Evolutionary conservation across 1,140 invertebrate genomes (phyloP).

Genomic region (Myzus persicae): DNA sequence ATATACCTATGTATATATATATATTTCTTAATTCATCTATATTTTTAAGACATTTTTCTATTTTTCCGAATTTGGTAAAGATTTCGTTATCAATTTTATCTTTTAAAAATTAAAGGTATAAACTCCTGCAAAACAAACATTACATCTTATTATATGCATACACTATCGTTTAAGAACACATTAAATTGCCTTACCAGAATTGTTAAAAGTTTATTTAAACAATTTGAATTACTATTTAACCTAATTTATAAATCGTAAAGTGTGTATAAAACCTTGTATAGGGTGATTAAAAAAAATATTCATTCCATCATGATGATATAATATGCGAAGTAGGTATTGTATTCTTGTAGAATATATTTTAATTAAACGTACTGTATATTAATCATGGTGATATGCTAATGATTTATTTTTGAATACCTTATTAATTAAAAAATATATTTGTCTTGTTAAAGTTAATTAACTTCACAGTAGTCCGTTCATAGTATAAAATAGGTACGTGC

Average conservation of each 20-base stretch:
- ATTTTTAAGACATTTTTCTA: background rate
- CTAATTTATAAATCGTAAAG: background rate
- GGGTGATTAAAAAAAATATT: background rate
- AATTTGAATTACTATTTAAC: background rate
- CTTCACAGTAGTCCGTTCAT: background rate
- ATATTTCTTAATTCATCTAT: too few relatives aligned
- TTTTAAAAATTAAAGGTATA: background rate
- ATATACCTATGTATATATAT: too few relatives aligned
- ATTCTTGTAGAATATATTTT: background rate
- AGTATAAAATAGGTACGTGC: background rate
- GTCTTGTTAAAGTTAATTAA: background rate
- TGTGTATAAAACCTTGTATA: too few relatives aligned
- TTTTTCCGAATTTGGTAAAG: background rate
- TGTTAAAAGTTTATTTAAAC: background rate
- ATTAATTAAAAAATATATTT: conserved; percentile 14
- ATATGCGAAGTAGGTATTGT: background rate
- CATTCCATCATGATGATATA: background rate
- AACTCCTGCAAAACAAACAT: background rate
- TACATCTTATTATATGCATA: background rate
- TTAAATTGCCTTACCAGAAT: background rate
- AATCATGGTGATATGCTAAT: background rate
- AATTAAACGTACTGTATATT: background rate
- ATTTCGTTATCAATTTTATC: background rate
- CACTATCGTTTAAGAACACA: background rate
- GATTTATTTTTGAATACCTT: background rate